These are phyloP conservation scores for Nematolebias whitei DNA, from an alignment of 2,113 vertebrate species.

Conservation along the genomic window DNA sequence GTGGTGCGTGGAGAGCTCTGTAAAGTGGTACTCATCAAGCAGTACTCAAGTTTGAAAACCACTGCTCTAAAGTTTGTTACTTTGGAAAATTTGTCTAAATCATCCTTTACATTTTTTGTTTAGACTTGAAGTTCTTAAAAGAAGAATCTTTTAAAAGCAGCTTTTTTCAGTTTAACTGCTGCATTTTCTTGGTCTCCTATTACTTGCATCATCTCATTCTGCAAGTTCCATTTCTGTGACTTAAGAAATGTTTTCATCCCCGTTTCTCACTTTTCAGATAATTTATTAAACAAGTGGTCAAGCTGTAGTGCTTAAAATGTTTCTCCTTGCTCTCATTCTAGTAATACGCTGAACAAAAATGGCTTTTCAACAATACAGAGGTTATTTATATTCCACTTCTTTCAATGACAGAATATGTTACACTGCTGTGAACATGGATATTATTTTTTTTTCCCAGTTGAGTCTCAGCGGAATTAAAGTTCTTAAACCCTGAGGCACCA, in stretches of 20 bases:
- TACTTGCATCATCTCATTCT: slow-evolving; percentile 24
- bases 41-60: too few species aligned
- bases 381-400: slow-evolving; percentile 20
- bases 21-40: too few species aligned
- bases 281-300: slow-evolving; percentile 48
- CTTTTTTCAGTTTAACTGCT: slow-evolving; percentile 9
- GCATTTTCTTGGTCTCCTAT: slow-evolving; percentile 7
- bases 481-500: background rate
- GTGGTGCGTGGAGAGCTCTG: too few species aligned
- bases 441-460: background rate
- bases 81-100: slow-evolving; percentile 9
- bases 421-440: background rate
- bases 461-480: slow-evolving; percentile 7
- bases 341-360: slow-evolving; percentile 5
- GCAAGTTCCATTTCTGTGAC: slow-evolving; percentile 63
- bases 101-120: background rate
- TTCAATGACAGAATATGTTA: slow-evolving; percentile 13
- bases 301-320: slow-evolving; percentile 32
- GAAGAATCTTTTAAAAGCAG: background rate
- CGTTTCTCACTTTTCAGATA: background rate
- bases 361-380: slow-evolving; percentile 13
- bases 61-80: background rate
- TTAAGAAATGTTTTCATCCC: slow-evolving; percentile 8
- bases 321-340: slow-evolving; percentile 37
- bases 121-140: background rate